Evolutionary conservation across 2,113 vertebrate genomes (phyloP).

Genomic region (Jacana jacana): DNA sequence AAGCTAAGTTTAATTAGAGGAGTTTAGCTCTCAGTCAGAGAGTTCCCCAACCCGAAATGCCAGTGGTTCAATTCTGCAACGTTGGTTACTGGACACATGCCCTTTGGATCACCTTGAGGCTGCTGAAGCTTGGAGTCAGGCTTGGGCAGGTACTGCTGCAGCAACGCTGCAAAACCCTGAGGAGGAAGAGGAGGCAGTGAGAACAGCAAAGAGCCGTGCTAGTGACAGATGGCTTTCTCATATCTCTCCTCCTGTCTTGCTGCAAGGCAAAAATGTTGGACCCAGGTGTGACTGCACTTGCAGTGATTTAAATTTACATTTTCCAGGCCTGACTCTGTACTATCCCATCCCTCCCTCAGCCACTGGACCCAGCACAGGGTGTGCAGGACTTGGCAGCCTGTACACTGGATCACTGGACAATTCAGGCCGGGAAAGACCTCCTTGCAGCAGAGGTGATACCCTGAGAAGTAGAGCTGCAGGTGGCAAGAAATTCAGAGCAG

Average conservation of each 20-base stretch:
- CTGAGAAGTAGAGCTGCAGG: fast-evolving
- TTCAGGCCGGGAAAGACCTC: not conserved
- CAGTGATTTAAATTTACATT: not conserved
- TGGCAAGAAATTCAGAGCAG: not conserved
- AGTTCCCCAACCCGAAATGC: not conserved
- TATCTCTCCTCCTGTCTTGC: not conserved
- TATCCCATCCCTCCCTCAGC: not conserved
- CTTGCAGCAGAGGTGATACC: not conserved
- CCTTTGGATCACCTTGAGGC: not conserved
- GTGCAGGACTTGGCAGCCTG: not conserved
- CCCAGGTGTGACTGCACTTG: not conserved
- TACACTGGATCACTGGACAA: not conserved
- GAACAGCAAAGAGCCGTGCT: not conserved
- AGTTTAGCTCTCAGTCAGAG: not conserved
- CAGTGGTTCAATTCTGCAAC: not conserved
- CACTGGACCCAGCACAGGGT: not conserved
- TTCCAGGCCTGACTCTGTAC: not conserved
- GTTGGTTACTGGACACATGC: not conserved
- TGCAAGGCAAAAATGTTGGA: fast-evolving
- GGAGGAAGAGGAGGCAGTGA: not conserved
- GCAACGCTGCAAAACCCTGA: fast-evolving
- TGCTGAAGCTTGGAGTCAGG: not conserved
- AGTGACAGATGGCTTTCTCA: not conserved
- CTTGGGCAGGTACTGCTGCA: not conserved
- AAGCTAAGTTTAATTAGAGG: conserved; percentile 32